Conservation (phyloP, 1,140 invertebrate genomes). For the Drosophila ogumai region DNA sequence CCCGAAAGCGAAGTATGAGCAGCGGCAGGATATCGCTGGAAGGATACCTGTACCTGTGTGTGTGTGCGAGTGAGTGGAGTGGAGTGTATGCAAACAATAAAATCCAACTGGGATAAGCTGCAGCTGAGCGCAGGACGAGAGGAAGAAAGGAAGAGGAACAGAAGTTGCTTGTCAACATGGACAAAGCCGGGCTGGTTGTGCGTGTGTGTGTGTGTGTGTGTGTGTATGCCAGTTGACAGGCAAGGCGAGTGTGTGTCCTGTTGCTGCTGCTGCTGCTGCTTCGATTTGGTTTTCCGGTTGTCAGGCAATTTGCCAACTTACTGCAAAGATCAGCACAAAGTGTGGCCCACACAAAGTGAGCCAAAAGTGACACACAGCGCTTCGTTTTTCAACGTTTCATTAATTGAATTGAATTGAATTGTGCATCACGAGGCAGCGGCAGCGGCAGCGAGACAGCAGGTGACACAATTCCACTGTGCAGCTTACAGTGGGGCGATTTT, state of each 20-base stretch:
- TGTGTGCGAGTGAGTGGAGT: neutral
- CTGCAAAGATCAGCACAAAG: constrained; percentile 81
- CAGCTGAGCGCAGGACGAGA: constrained; percentile 20
- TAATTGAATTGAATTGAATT: constrained; percentile 81
- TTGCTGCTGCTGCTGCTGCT: constrained; percentile 32
- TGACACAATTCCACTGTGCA: constrained; percentile 49
- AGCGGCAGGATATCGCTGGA: constrained; percentile 3
- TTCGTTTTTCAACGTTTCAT: constrained; percentile 70
- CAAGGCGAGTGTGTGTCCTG: constrained; percentile 16
- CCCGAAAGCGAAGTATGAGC: constrained; percentile 4
- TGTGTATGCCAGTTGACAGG: constrained; percentile 70
- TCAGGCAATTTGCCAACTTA: constrained; percentile 81
- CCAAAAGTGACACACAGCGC: constrained; percentile 36
- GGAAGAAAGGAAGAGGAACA: constrained; percentile 6
- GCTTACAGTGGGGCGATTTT: neutral
- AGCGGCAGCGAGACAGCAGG: neutral
- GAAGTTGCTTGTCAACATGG: constrained; percentile 74
- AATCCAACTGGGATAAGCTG: constrained; percentile 80
- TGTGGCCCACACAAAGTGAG: constrained; percentile 42
- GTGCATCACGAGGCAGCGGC: neutral
- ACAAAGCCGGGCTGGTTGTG: constrained; percentile 51
- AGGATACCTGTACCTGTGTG: constrained; percentile 4
- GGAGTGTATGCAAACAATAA: constrained; percentile 70
- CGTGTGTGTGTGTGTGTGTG: constrained; percentile 48
- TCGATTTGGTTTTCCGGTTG: constrained; percentile 70